Conservation (phyloP, 2,113 vertebrate genomes). For the Hippolais icterina region DNA sequence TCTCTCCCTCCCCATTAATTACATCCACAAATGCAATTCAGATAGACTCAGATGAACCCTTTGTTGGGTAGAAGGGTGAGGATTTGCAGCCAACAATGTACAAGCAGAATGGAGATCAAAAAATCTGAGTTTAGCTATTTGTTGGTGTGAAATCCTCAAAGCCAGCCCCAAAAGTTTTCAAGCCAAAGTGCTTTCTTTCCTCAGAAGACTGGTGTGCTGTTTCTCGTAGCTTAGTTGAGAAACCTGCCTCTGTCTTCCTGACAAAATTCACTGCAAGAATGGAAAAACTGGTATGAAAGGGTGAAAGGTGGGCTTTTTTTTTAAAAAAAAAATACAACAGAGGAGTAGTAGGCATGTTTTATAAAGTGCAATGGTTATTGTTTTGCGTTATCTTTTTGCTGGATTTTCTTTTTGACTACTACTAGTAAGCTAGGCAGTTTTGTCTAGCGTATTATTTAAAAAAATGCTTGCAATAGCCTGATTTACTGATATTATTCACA, state of each 20-base stretch:
- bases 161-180: neutral
- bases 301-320: neutral
- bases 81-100: neutral
- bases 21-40: neutral
- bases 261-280: neutral
- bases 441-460: neutral
- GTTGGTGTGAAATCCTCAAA: neutral
- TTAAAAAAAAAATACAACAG: neutral
- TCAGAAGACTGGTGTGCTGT: neutral
- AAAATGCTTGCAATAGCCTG: neutral
- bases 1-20: constrained; percentile 9
- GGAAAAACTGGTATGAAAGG: neutral
- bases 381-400: neutral
- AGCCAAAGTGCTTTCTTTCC: neutral
- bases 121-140: neutral
- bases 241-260: neutral
- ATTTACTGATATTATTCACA: neutral
- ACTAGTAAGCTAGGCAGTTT: neutral
- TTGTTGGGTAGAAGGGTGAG: neutral
- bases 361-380: neutral
- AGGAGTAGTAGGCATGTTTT: neutral
- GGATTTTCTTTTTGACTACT: neutral
- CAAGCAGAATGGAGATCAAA: neutral
- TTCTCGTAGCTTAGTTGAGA: neutral
- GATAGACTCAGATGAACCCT: neutral